A percentile compares a stretch with the other conserved stretches of the same genome.
Evolutionary conservation across 1,140 invertebrate genomes (phyloP).

Genomic region (Lordiphosa clarofinis): DNA sequence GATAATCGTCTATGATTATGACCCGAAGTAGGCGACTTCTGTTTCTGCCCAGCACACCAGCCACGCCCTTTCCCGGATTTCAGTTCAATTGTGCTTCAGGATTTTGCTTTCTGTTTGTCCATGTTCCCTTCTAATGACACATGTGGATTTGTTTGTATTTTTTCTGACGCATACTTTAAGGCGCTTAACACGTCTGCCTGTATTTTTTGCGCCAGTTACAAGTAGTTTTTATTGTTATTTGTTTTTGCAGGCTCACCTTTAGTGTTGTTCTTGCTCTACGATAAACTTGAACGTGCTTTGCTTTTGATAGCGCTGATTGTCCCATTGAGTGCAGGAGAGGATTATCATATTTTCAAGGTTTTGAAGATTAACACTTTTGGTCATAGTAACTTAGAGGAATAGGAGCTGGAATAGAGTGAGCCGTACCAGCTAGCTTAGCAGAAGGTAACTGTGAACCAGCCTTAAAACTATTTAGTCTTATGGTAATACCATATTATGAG

Average conservation of each 20-base stretch:
- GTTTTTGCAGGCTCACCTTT: conserved; percentile 8
- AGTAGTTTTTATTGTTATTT: conserved; percentile 5
- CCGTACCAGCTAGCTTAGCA: too few relatives aligned
- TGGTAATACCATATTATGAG: too few relatives aligned
- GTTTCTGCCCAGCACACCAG: neutral
- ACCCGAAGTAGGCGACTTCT: conserved; percentile 4
- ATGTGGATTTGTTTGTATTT: conserved; percentile 22
- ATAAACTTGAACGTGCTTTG: conserved; percentile 49
- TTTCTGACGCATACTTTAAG: conserved; percentile 48
- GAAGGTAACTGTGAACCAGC: too few relatives aligned
- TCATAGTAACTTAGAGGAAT: too few relatives aligned
- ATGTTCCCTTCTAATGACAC: conserved; percentile 32
- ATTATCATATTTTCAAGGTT: too few relatives aligned
- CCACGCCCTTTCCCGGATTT: conserved; percentile 1
- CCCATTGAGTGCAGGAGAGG: neutral
- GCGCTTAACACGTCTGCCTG: conserved; percentile 46
- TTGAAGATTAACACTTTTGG: too few relatives aligned
- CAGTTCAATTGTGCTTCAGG: conserved; percentile 16
- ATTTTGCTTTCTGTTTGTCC: conserved; percentile 19
- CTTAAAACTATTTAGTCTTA: too few relatives aligned
- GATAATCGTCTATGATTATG: conserved; percentile 11
- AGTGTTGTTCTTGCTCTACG: conserved; percentile 14
- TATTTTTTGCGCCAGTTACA: conserved; percentile 26
- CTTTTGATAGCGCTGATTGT: conserved; percentile 50
- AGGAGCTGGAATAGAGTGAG: too few relatives aligned